Percentiles rank a stretch among this genome's conserved stretches.
Conservation (phyloP, 2,888 invertebrate species). For the Diogma glabrata region DNA sequence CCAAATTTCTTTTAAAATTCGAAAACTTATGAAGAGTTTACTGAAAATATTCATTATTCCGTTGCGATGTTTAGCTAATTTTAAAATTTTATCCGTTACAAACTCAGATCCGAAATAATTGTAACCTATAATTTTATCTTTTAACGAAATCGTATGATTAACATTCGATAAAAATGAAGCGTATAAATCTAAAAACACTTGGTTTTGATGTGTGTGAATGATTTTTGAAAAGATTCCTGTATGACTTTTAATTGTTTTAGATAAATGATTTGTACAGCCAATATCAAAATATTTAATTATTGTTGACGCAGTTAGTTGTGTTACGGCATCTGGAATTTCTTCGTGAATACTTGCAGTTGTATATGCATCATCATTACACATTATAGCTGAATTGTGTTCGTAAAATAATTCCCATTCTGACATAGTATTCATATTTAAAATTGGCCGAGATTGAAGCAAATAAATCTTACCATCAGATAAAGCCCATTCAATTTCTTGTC, state of each 20-base stretch:
- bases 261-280: neutral
- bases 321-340: constrained; percentile 49
- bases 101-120: constrained; percentile 51
- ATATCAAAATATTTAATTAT: constrained; percentile 10
- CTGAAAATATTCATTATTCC: constrained; percentile 23
- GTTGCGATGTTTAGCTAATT: constrained; percentile 39
- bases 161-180: constrained; percentile 16
- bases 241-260: neutral
- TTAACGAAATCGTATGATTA: constrained; percentile 37
- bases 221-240: neutral
- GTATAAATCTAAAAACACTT: constrained; percentile 28
- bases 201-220: constrained; percentile 24
- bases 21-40: neutral
- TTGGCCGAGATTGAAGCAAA: constrained; percentile 65
- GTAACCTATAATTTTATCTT: constrained; percentile 44
- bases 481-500: constrained; percentile 76
- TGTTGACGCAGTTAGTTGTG: constrained; percentile 42
- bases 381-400: constrained; percentile 59
- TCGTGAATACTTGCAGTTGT: constrained; percentile 68
- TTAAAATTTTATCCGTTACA: constrained; percentile 39
- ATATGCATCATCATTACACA: constrained; percentile 50
- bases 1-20: neutral
- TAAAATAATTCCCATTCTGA: constrained; percentile 67
- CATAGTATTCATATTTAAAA: constrained; percentile 62
- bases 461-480: constrained; percentile 46